Percentiles rank a stretch among this genome's conserved stretches.
phyloP scores from a whole-genome alignment of 2,113 vertebrate species.

The Scalopus aquaticus region DNA sequence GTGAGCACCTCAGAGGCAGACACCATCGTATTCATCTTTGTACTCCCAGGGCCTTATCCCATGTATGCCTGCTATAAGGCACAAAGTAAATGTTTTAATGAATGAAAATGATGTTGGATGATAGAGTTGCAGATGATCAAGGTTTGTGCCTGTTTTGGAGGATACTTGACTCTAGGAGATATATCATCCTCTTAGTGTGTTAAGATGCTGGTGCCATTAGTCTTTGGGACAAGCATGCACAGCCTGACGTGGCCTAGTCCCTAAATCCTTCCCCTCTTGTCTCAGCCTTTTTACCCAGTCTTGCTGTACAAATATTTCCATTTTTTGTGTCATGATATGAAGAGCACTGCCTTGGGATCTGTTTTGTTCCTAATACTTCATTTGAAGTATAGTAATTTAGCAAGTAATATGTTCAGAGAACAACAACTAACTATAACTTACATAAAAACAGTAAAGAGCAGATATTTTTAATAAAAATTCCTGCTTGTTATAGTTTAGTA shows the following conservation, averaged over 20 bases:
- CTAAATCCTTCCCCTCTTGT: not conserved
- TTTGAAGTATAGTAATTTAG: not conserved
- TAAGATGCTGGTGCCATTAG: not conserved
- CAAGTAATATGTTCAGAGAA: slow-evolving; percentile 18
- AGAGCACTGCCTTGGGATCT: not conserved
- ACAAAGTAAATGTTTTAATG: not conserved
- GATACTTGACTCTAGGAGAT: not conserved
- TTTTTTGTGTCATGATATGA: not conserved
- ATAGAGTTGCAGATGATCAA: too few relatives aligned
- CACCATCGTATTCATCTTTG: not conserved
- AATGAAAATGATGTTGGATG: not conserved
- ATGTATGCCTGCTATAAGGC: not conserved
- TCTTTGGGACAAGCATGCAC: too few relatives aligned
- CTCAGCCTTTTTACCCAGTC: not conserved
- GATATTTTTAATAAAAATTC: not conserved
- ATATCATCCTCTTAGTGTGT: not conserved
- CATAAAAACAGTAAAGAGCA: not conserved
- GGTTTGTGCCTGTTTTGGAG: not conserved
- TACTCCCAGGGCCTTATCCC: not conserved
- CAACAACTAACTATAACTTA: not conserved
- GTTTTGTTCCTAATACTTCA: not conserved
- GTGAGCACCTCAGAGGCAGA: not conserved
- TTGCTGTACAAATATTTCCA: not conserved
- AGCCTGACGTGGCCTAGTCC: not conserved
- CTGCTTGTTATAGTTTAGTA: not conserved